These are phyloP conservation scores for Euleptes europaea DNA, from an alignment of 2,113 vertebrate genomes.

Conservation along the genomic window DNA sequence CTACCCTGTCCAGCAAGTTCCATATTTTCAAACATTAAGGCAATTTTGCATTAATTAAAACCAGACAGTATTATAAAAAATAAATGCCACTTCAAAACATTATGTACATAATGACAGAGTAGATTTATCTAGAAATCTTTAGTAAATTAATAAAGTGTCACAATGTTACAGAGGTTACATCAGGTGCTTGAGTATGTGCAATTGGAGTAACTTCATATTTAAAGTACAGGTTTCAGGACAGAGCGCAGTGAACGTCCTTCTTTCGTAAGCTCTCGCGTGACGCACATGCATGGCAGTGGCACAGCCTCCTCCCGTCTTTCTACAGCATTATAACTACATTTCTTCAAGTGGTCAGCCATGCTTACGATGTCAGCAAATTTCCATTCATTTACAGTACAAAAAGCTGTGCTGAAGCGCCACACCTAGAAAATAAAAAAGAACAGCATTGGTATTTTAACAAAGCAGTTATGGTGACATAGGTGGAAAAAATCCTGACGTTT, in stretches of 20 bases:
- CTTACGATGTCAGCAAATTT: slow-evolving; percentile 91
- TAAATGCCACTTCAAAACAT: slow-evolving; percentile 86
- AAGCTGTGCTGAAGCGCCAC: slow-evolving; percentile 97
- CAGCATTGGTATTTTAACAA: neutral
- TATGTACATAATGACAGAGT: slow-evolving; percentile 83
- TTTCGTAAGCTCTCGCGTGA: slow-evolving; percentile 91
- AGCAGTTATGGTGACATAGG: neutral
- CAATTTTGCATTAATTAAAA: slow-evolving; percentile 77
- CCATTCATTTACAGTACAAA: slow-evolving; percentile 92
- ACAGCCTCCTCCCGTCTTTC: slow-evolving; percentile 90
- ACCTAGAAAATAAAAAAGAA: slow-evolving; percentile 79
- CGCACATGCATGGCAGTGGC: slow-evolving; percentile 94
- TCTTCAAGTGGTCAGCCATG: slow-evolving; percentile 97
- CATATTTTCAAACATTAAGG: slow-evolving; percentile 86
- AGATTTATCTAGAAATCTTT: slow-evolving; percentile 78
- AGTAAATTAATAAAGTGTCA: slow-evolving; percentile 83
- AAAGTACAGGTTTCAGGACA: slow-evolving; percentile 90
- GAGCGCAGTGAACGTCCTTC: slow-evolving; percentile 90
- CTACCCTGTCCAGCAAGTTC: slow-evolving; percentile 80
- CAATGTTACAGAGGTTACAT: slow-evolving; percentile 69
- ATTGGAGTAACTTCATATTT: slow-evolving; percentile 67
- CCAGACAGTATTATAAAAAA: slow-evolving; percentile 85
- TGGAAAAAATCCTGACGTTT: neutral
- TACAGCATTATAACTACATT: slow-evolving; percentile 89
- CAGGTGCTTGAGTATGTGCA: slow-evolving; percentile 76